phyloP scores from a whole-genome alignment of 2,797 vertebrate genomes.

The Cheracebus regulus region DNA sequence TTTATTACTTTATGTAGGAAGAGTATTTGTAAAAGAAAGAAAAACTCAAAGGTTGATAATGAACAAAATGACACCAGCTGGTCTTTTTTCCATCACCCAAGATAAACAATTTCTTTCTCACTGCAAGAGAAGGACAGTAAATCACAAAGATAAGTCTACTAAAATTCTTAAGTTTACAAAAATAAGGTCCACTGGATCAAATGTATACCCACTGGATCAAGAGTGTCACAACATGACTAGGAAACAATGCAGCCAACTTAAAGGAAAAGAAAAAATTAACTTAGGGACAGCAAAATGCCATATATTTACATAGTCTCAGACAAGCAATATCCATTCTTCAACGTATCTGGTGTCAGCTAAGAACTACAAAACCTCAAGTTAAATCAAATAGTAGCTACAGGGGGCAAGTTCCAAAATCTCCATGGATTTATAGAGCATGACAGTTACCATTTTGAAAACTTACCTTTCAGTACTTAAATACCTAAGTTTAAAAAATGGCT shows the following conservation, averaged over 20 bases:
- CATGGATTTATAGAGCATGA: background rate
- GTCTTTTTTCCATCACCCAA: background rate
- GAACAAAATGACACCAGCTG: constrained; percentile 50
- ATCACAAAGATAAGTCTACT: constrained; percentile 23
- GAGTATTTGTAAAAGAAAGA: constrained; percentile 44
- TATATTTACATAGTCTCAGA: constrained; percentile 1
- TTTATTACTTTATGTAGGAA: background rate
- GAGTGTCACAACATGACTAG: background rate
- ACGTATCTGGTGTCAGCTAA: background rate
- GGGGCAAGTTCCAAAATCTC: background rate
- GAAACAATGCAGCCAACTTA: constrained; percentile 43
- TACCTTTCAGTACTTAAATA: constrained; percentile 96
- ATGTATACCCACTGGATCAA: background rate
- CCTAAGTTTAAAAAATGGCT: constrained; percentile 90
- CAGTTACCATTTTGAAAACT: constrained; percentile 73
- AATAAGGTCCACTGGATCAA: background rate
- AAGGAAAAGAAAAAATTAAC: constrained; percentile 26
- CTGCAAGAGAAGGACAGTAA: background rate
- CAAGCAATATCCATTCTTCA: constrained; percentile 44
- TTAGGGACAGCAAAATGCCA: constrained; percentile 38
- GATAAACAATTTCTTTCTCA: background rate
- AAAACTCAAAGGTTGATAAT: constrained; percentile 40
- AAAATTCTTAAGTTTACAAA: constrained; percentile 30
- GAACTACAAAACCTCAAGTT: constrained; percentile 47
- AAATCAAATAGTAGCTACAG: constrained; percentile 32